phyloP scores from a whole-genome alignment of 2,113 vertebrate genomes.

The Esox niger region DNA sequence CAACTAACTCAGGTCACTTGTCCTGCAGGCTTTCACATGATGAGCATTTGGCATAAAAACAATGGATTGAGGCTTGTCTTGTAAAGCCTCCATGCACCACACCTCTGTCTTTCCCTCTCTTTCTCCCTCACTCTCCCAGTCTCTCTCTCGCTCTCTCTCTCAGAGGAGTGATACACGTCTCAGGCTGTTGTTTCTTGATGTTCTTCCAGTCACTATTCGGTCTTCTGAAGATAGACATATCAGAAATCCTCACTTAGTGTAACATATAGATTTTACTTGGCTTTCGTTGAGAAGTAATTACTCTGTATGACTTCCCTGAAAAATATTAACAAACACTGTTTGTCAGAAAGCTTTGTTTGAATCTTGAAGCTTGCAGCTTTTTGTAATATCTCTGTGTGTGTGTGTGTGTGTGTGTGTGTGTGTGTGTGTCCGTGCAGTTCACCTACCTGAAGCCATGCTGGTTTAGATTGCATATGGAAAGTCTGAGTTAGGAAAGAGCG shows the following conservation, averaged over 20 bases:
- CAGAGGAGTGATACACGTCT: not conserved
- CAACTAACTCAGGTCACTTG: constrained; percentile 22
- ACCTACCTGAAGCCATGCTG: too few relatives aligned
- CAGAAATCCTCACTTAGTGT: not conserved
- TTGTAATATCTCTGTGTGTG: not conserved
- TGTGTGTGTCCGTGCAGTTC: not conserved
- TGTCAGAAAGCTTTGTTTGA: too few relatives aligned
- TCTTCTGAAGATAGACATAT: not conserved
- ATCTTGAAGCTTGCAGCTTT: too few relatives aligned
- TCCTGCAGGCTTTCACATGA: constrained; percentile 38
- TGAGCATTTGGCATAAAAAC: constrained; percentile 34
- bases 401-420: not conserved
- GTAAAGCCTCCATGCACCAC: constrained; percentile 27
- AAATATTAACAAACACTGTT: too few relatives aligned
- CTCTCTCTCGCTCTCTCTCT: not conserved
- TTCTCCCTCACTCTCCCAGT: not conserved
- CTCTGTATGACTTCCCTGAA: too few relatives aligned
- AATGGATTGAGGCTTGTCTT: constrained; percentile 22
- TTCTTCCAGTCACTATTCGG: not conserved
- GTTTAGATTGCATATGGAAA: too few relatives aligned
- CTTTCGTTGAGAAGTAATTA: too few relatives aligned
- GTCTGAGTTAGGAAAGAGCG: too few relatives aligned
- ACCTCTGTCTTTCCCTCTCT: not conserved
- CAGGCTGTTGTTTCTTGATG: not conserved
- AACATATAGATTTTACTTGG: not conserved